phyloP scores from a whole-genome alignment of 2,888 invertebrate species.

The Ornithoptera priamus region DNA sequence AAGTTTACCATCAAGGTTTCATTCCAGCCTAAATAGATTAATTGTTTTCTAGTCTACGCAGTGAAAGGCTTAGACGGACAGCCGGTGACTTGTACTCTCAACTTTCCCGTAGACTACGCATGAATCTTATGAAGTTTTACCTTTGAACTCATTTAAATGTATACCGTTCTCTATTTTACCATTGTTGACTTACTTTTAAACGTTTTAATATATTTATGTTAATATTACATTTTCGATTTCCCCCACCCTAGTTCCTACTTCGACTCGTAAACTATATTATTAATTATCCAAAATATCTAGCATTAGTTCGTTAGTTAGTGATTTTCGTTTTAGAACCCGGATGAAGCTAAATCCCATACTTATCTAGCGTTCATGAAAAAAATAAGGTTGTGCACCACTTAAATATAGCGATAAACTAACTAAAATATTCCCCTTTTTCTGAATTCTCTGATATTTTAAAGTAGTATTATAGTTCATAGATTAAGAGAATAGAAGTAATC shows the following conservation, averaged over 20 bases:
- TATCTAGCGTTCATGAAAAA: conserved; percentile 77
- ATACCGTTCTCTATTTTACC: conserved; percentile 34
- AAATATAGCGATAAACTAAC: conserved; percentile 70
- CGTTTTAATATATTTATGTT: conserved; percentile 35
- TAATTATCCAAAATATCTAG: conserved; percentile 53
- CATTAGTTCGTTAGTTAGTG: conserved; percentile 61
- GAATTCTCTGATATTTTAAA: conserved; percentile 79
- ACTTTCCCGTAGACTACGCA: conserved; percentile 51
- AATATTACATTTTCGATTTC: conserved; percentile 43
- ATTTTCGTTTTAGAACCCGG: conserved; percentile 60
- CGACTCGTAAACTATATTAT: conserved; percentile 51
- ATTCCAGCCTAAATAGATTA: conserved; percentile 75
- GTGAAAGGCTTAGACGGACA: conserved; percentile 57
- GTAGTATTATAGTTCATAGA: conserved; percentile 70
- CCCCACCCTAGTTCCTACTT: conserved; percentile 70
- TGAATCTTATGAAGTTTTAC: conserved; percentile 47
- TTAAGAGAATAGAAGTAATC: conserved; percentile 70
- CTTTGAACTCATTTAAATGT: conserved; percentile 40
- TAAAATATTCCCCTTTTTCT: conserved; percentile 76
- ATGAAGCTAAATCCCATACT: conserved; percentile 73
- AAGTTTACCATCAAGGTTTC: conserved; percentile 61
- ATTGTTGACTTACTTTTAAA: conserved; percentile 35
- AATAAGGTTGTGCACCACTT: conserved; percentile 80
- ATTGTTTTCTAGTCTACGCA: conserved; percentile 60
- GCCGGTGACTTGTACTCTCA: conserved; percentile 38